Base-by-base conservation (phyloP, 1,140 invertebrate genomes). In the Drosophila tani region DNA sequence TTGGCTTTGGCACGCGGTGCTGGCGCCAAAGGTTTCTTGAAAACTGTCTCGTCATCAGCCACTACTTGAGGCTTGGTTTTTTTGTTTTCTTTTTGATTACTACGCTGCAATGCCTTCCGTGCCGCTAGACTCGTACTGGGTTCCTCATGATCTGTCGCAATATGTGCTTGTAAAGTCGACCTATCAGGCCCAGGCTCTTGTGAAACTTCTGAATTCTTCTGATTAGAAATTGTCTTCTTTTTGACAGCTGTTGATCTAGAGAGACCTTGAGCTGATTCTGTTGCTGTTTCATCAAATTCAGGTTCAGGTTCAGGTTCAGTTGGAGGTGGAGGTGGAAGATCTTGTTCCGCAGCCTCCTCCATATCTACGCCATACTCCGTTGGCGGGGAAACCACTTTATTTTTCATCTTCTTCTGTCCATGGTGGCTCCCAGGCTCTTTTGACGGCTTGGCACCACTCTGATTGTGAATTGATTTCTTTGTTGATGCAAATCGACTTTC, bases 51-150 rank as follows among this genome's bases (percentile, higher is more conserved):
- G 21, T 64, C 19, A 3, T 57, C 38, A 5, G 17, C 7, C 0
- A 11, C 21, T 0, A 3, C 29, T 17, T 27, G n/a, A 21, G 12
- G 1, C 24, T 24, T 6, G 6, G 15, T 8, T 29, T 58, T n/a
- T 8, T 6, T 8, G 19, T 58, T n/a, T 8, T 6, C 3, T n/a
- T 8, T 19, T 21, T 21, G 14, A 2, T n/a, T 5, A 21, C 29
- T 43, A n/a, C 29, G 46, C 46, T 68, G 17, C 4, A 85, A 29
- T 8, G 69, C 69, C 14, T 70, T 17, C 5, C 49, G 51, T 43
- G 85, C 81, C 1, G 67, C 70, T 32, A 11, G 45, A 19, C 85
- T 88, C 0, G 85, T 88, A 43, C 85, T 88, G 1, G 85, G 85
- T 9, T n/a, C 19, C 45, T 69, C 69, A 0, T 81, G 68, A 21